Evolutionary conservation across 2,797 vertebrate species (phyloP).

Genomic region (Lycodopsis pacificus): DNA sequence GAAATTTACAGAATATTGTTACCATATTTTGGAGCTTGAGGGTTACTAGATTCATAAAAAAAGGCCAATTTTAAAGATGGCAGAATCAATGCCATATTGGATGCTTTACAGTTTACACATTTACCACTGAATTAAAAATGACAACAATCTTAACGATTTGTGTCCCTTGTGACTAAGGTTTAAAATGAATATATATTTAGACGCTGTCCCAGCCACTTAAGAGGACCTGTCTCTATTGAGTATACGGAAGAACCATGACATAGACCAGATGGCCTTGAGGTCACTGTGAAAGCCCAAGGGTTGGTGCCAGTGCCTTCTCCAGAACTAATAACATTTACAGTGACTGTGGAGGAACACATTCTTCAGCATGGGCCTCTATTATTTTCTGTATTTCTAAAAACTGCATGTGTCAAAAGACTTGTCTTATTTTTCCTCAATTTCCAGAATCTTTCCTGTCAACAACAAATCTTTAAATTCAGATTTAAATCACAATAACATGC

Average conservation of each 20-base stretch:
- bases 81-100: conserved; percentile 12
- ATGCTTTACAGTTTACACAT: conserved; percentile 15
- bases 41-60: conserved; percentile 33
- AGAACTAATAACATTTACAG: conserved; percentile 35
- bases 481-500: background rate
- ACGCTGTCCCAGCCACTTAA: background rate
- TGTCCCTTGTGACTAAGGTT: background rate
- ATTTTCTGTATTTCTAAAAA: background rate
- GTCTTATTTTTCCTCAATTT: background rate
- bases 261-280: conserved; percentile 33
- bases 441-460: background rate
- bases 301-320: conserved; percentile 17
- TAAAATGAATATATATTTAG: background rate
- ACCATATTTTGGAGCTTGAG: conserved; percentile 20
- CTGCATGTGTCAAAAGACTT: background rate
- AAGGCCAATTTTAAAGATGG: background rate
- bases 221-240: background rate
- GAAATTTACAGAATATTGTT: conserved; percentile 42
- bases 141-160: conserved; percentile 10
- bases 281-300: conserved; percentile 22
- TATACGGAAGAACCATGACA: conserved; percentile 16
- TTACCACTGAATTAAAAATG: conserved; percentile 9
- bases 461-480: background rate
- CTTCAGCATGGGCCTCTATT: background rate
- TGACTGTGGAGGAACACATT: conserved; percentile 16